These are phyloP conservation scores for Sorex maritimensis DNA, from an alignment of 2,797 vertebrate species.

Conservation along the genomic window DNA sequence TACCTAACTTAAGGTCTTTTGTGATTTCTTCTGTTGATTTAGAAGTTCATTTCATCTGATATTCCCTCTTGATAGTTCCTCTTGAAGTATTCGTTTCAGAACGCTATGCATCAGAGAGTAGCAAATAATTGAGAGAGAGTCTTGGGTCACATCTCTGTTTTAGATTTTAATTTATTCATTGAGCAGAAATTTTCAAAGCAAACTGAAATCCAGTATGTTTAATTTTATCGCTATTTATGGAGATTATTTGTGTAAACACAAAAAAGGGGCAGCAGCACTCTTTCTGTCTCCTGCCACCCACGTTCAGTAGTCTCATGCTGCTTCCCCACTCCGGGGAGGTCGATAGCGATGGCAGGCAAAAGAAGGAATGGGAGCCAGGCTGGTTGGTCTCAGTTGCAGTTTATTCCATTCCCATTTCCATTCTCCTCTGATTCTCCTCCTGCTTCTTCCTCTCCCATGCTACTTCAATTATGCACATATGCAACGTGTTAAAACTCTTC, in stretches of 20 bases:
- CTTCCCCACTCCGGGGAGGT: too few species aligned
- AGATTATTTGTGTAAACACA: too few species aligned
- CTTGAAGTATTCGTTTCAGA: background rate
- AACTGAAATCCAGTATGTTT: background rate
- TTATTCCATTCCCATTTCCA: too few species aligned
- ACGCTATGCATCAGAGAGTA: background rate
- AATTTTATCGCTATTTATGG: conserved; percentile 43
- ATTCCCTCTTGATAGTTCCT: too few species aligned
- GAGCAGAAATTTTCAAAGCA: background rate
- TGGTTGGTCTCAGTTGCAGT: too few species aligned
- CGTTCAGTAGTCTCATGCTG: too few species aligned
- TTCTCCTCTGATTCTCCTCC: too few species aligned
- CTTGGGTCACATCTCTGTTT: background rate
- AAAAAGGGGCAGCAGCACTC: too few species aligned
- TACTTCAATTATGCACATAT: background rate
- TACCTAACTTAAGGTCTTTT: background rate
- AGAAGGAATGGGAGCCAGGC: too few species aligned
- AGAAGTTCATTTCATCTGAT: background rate
- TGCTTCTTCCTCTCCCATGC: too few species aligned
- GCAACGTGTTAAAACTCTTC: background rate
- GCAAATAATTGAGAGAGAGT: background rate
- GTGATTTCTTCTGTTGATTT: conserved; percentile 48
- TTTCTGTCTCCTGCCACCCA: too few species aligned
- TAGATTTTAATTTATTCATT: background rate
- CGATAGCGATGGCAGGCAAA: too few species aligned